Evolutionary conservation across 2,797 vertebrate genomes (phyloP), one percentile per base, ranked within the genome.

Genomic region (Eidolon dupreanum): DNA sequence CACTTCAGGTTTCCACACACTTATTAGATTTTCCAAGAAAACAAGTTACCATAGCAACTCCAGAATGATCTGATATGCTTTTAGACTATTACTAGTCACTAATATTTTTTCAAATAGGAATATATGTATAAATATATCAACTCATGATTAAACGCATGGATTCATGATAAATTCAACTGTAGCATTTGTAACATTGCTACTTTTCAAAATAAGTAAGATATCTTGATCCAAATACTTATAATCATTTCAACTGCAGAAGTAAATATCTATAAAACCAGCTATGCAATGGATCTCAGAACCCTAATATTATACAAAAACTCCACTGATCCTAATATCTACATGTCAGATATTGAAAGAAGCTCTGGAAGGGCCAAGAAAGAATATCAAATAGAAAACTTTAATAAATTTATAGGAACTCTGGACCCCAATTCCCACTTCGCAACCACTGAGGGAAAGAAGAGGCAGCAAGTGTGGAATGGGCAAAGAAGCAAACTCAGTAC

Each of bases 1-100:
- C 38, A 68, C 13, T 55, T 8, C 24, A 41, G 24, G 26, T 90
- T 84, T 74, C 59, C 6, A 66, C 16, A 86, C 10, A 86, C 46
- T 16, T 82, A 89, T 19, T 93, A n/a, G 16, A 66, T 85, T 96
- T 93, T 92, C 55, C 11, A 88, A 57, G 53, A 90, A 87, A 83
- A 75, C 4, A 82, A 86, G 31, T 96, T 90, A 81, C 71, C 65
- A 95, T 85, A 90, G 75, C 53, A 94, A 95, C 31, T 90, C 33
- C 38, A 88, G 92, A 90, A 92, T 73, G 20, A 82, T 74, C 63
- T 53, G 31, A 33, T 74, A 68, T 46, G 28, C 1, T 74, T 82
- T 90, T 46, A 88, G 46, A 73, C n/a, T 68, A 75, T 77, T 85
- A 65, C 24, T 43, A 86, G 16, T 82, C 24, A 70, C 26, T 89